phyloP scores from a whole-genome alignment of 2,797 vertebrate genomes.

The Lepidocolaptes lacrymiger region DNA sequence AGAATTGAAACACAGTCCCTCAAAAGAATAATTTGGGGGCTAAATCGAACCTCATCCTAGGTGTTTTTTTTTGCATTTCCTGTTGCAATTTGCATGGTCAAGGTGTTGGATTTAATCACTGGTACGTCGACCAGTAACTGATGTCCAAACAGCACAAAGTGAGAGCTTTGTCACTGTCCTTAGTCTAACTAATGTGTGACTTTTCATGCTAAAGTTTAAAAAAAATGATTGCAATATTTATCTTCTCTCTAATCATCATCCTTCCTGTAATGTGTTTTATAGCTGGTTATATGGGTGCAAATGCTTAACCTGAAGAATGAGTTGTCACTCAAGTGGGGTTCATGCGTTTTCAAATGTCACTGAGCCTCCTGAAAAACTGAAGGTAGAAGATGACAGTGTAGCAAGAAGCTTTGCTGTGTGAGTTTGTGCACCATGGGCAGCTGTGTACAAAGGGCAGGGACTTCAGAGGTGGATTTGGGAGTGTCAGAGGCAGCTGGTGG shows the following conservation, averaged over 20 bases:
- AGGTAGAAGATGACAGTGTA: not conserved
- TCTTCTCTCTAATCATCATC: not conserved
- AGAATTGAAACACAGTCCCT: not conserved
- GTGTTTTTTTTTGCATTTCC: not conserved
- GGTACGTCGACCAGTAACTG: rapidly evolving
- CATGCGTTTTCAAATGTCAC: not conserved
- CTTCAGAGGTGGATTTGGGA: not conserved
- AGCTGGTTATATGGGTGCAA: not conserved
- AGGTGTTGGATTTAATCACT: not conserved
- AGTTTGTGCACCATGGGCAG: not conserved
- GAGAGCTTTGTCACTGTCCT: not conserved
- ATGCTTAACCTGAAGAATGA: not conserved
- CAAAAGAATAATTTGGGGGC: not conserved
- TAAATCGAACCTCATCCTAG: not conserved
- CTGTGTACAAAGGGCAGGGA: not conserved
- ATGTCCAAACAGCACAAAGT: not conserved
- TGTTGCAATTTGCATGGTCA: not conserved
- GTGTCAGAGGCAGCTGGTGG: not conserved
- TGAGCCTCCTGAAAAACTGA: not conserved
- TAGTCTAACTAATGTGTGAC: not conserved
- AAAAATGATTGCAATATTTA: not conserved
- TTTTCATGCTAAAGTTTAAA: not conserved
- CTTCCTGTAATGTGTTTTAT: not conserved
- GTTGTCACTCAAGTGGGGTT: not conserved
- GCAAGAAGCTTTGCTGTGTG: not conserved